Evolutionary conservation across 2,797 vertebrate genomes (phyloP).

Genomic region (Danio aesculapii): DNA sequence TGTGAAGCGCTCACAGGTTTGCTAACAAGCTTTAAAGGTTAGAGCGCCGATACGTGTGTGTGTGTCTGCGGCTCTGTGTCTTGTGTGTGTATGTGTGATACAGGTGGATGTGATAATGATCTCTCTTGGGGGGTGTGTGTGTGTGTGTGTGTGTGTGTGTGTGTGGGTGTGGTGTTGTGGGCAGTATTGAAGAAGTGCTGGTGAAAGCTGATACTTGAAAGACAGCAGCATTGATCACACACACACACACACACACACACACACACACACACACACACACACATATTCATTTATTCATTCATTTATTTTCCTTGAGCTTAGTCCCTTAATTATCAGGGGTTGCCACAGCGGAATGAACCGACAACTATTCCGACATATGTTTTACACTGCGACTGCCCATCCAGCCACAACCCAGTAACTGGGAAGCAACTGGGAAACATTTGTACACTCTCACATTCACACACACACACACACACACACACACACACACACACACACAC

Average conservation of each 20-base stretch:
- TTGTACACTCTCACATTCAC: no score
- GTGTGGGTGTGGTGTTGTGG: neutral
- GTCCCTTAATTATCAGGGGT: no score
- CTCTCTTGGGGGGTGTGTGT: slow-evolving; percentile 34
- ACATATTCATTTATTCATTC: no score
- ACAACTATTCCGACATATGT: no score
- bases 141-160: slow-evolving; percentile 2
- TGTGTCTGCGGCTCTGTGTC: slow-evolving; percentile 18
- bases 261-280: neutral
- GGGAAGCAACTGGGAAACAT: no score
- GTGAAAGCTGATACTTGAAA: slow-evolving; percentile 13
- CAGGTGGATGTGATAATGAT: slow-evolving; percentile 59
- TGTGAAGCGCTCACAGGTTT: slow-evolving; percentile 22
- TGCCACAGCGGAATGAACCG: no score
- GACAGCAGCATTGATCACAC: slow-evolving; percentile 12
- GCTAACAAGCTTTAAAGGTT: slow-evolving; percentile 38
- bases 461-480: no score
- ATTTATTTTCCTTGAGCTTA: no score
- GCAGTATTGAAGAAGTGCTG: slow-evolving; percentile 28
- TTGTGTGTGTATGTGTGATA: slow-evolving; percentile 23
- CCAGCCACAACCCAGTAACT: no score
- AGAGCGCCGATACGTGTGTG: neutral
- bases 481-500: no score
- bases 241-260: slow-evolving; percentile 19
- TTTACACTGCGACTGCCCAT: no score